Conservation (phyloP, 2,888 invertebrate genomes). For the Agrilus biguttatus region DNA sequence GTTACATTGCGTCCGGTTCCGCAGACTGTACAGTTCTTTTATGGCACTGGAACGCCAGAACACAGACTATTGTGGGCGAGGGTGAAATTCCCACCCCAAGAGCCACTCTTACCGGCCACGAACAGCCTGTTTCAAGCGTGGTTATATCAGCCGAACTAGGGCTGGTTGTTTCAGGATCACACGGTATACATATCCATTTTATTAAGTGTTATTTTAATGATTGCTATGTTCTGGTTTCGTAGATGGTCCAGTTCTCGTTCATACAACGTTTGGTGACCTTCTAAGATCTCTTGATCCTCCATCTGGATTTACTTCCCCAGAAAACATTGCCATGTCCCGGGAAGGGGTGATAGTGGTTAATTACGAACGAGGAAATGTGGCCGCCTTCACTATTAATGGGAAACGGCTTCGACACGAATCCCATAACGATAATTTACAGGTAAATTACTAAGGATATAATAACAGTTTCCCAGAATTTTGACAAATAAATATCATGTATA, state of each 20-base stretch:
- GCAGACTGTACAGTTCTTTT: constrained; percentile 95
- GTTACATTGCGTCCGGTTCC: constrained; percentile 95
- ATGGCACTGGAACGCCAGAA: constrained; percentile 98
- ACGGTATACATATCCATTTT: constrained; percentile 27
- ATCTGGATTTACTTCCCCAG: constrained; percentile 57
- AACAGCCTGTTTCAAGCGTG: constrained; percentile 87
- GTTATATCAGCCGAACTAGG: constrained; percentile 97
- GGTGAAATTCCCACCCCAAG: constrained; percentile 91
- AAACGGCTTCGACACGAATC: constrained; percentile 77
- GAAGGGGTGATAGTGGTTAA: constrained; percentile 94
- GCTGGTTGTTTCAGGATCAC: constrained; percentile 88
- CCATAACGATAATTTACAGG: constrained; percentile 91
- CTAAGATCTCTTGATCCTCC: constrained; percentile 81
- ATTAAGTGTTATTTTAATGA: neutral
- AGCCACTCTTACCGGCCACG: constrained; percentile 94
- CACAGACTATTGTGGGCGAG: constrained; percentile 94
- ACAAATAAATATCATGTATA: neutral
- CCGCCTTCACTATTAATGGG: constrained; percentile 90
- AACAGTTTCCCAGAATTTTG: neutral
- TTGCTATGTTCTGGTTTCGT: constrained; percentile 6
- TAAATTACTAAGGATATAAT: constrained; percentile 26
- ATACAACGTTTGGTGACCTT: constrained; percentile 95
- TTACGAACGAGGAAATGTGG: constrained; percentile 83
- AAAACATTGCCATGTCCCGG: constrained; percentile 84
- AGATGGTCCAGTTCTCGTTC: constrained; percentile 94